Percentiles rank a stretch among this genome's conserved stretches.
phyloP scores from a whole-genome alignment of 2,888 invertebrate species.

The Platycheirus rosarum region DNA sequence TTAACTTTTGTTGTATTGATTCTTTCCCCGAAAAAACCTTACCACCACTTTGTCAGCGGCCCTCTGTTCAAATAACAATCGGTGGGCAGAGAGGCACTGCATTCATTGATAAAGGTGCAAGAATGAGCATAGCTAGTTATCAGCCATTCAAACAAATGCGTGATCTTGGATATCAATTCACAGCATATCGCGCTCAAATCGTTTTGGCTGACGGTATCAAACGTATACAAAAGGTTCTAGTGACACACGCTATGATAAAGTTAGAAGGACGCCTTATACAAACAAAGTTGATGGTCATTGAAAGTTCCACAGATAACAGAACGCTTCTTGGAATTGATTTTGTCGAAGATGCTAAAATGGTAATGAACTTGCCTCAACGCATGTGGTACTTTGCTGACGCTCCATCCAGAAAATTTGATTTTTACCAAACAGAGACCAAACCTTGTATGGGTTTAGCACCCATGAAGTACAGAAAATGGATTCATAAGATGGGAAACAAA shows the following conservation, averaged over 20 bases:
- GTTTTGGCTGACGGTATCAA: conserved; percentile 55
- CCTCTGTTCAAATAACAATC: too few relatives aligned
- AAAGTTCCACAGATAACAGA: too few relatives aligned
- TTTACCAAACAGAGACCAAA: too few relatives aligned
- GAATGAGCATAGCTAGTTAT: conserved; percentile 63
- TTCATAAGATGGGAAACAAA: too few relatives aligned
- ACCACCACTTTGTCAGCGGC: too few relatives aligned
- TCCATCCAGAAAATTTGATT: too few relatives aligned
- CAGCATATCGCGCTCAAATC: conserved; percentile 54
- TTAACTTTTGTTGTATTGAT: too few relatives aligned
- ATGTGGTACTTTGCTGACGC: conserved; percentile 66
- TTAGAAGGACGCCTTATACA: conserved; percentile 55
- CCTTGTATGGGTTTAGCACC: too few relatives aligned
- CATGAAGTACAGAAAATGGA: too few relatives aligned
- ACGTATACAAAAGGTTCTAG: conserved; percentile 35
- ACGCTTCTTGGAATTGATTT: too few relatives aligned
- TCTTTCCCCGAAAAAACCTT: too few relatives aligned
- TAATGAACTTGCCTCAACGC: conserved; percentile 76
- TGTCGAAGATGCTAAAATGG: conserved; percentile 75
- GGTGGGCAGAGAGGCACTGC: conserved; percentile 53
- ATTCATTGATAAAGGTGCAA: conserved; percentile 63
- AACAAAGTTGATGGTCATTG: conserved; percentile 74
- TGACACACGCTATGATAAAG: conserved; percentile 37
- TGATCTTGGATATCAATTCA: conserved; percentile 39
- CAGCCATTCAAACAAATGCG: conserved; percentile 48